Percentiles rank a stretch among this genome's conserved stretches.
These are phyloP conservation scores for Trilocha varians DNA, from an alignment of 2,888 invertebrate species.

Conservation along the genomic window DNA sequence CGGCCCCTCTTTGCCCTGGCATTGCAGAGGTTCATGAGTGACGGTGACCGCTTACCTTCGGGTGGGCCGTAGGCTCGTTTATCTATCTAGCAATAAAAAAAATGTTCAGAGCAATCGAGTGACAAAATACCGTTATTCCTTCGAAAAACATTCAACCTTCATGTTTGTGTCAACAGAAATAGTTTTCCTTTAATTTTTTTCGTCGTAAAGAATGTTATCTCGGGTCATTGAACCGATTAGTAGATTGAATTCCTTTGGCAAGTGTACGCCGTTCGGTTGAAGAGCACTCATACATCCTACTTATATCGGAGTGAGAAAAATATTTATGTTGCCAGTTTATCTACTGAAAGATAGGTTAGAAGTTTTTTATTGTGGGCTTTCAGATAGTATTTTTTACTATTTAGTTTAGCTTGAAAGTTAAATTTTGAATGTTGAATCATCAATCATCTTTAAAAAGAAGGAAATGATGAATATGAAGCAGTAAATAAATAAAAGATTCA, in stretches of 20 bases:
- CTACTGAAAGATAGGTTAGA: neutral
- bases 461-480: too few species aligned
- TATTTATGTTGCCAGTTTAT: neutral
- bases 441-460: too few species aligned
- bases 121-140: neutral
- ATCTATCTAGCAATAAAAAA: too few species aligned
- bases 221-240: conserved; percentile 3
- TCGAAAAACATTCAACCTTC: neutral
- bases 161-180: neutral
- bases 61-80: neutral
- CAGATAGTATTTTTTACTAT: neutral
- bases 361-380: too few species aligned
- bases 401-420: neutral
- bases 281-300: neutral
- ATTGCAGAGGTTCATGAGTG: too few species aligned
- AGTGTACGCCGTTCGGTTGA: neutral
- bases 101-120: too few species aligned
- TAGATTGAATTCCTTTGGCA: neutral
- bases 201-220: neutral
- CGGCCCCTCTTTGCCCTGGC: too few species aligned
- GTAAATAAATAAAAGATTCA: too few species aligned
- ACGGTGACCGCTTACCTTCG: too few species aligned
- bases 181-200: neutral
- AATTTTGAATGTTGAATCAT: too few species aligned
- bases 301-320: neutral